Evolutionary conservation across 2,113 vertebrate species (phyloP), one percentile per base, ranked within the genome.

Genomic region (Pardalotus punctatus): DNA sequence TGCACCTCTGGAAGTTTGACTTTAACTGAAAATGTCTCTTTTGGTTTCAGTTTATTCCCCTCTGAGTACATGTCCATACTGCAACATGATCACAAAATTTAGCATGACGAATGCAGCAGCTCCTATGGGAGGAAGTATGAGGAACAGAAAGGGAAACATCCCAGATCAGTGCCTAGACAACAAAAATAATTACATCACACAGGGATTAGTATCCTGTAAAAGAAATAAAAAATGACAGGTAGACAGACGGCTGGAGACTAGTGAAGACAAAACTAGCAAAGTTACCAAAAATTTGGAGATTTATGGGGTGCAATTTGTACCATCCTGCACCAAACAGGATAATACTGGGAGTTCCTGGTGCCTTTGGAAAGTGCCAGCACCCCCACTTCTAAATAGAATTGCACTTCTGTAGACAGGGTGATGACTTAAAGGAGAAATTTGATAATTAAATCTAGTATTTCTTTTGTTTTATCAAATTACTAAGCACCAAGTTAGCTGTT

Each of bases 21-120:
- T 89, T 90, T 65, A 89, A 77, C 54, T 73, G 81, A 88, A 96
- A 96, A 95, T 73, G 25, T 90, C 87, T 93, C 84, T 76, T 54
- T 86, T 93, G 86, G 51, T 58, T 81, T 93, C 67, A 86, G 23
- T 54, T 86, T 72, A 56, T 96, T 95, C 43, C 76, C 80, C 47
- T 47, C 72, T 72, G 79, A 72, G 72, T 62, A 45, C 80, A 72
- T 79, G 73, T 80, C 71, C 36, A 28, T 72, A 72, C 23, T 43
- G 85, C 58, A 82, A 38, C 33, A 93, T 64, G 58, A 64, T 78
- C 66, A 77, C 33, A 89, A 56, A 93, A 70, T 87, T 84, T 61
- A 73, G 8, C 1, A 0, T 45, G 80, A 84, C 82, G 57, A 94
- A 51, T 10, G 2, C n/a, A 67, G 58, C 18, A 57, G 62, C 36